phyloP scores from a whole-genome alignment of 2,113 vertebrate species.

The Falcunculus frontatus region DNA sequence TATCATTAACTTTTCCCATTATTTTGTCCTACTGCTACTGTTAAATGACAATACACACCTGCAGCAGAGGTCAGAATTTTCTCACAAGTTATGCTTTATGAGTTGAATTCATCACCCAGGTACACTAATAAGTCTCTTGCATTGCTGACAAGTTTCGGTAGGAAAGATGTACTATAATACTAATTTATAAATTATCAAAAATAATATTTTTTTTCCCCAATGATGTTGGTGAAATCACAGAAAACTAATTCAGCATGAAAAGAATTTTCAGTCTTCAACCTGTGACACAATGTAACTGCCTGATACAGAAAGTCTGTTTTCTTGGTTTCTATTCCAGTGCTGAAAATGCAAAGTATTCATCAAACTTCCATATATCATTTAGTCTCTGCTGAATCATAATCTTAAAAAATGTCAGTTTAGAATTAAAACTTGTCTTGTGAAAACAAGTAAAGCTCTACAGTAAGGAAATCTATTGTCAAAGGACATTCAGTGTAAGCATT shows the following conservation, averaged over 20 bases:
- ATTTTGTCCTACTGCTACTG: background rate
- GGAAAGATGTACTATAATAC: background rate
- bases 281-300: background rate
- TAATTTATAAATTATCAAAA: background rate
- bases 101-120: background rate
- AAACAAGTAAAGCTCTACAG: background rate
- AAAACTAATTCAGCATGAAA: background rate
- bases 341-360: conserved; percentile 1
- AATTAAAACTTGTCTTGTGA: background rate
- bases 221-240: background rate
- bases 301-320: background rate
- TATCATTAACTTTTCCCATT: fast-evolving
- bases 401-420: background rate
- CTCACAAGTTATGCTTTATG: background rate
- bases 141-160: background rate
- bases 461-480: background rate
- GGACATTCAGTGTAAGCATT: background rate
- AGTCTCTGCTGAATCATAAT: background rate
- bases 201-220: background rate
- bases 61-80: background rate
- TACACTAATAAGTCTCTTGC: background rate
- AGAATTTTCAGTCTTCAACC: background rate
- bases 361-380: background rate
- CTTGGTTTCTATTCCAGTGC: background rate
- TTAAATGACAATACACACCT: background rate